These are phyloP conservation scores for Connochaetes taurinus DNA, from an alignment of 2,113 vertebrate species.

Conservation along the genomic window DNA sequence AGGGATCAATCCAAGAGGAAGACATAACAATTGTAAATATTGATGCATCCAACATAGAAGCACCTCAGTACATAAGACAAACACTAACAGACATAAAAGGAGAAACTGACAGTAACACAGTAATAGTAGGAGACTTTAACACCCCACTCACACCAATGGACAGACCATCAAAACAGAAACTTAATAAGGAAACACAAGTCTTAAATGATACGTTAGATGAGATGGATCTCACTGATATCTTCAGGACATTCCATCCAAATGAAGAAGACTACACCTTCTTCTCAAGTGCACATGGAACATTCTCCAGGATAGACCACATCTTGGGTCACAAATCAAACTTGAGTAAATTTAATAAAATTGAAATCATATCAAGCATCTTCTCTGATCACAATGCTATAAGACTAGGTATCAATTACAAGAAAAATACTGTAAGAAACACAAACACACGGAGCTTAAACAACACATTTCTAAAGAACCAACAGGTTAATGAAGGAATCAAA, in stretches of 20 bases:
- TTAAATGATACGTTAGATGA: not conserved
- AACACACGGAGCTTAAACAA: not conserved
- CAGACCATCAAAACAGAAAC: not conserved
- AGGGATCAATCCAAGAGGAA: not conserved
- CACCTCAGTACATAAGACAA: not conserved
- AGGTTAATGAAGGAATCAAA: not conserved
- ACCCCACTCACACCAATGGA: not conserved
- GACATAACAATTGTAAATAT: not conserved
- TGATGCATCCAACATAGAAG: rapidly evolving
- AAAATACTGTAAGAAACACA: not conserved
- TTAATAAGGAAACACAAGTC: not conserved
- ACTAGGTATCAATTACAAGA: not conserved
- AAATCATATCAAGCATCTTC: not conserved
- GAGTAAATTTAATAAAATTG: not conserved
- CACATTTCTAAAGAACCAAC: not conserved
- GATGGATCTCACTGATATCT: not conserved
- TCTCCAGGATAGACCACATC: not conserved
- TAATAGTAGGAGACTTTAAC: not conserved
- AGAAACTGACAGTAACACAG: not conserved
- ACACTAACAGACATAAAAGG: not conserved
- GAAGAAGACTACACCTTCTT: not conserved
- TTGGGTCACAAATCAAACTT: not conserved
- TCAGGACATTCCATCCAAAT: not conserved
- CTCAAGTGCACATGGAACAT: not conserved
- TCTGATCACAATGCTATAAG: rapidly evolving